Conservation (phyloP, 2,113 vertebrate species). For the Pedetes capensis region DNA sequence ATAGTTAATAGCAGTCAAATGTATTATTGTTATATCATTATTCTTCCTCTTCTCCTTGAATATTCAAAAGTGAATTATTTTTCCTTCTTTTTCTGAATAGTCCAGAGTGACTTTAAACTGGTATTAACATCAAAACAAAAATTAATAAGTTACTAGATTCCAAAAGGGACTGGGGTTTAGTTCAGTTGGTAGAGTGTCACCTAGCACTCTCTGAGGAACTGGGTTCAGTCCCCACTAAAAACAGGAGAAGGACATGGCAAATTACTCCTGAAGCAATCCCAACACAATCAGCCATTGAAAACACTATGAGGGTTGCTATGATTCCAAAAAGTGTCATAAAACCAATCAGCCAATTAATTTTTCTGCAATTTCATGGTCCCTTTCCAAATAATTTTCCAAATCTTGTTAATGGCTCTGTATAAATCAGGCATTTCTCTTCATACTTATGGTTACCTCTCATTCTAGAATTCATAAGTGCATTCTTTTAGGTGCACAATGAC, state of each 20-base stretch:
- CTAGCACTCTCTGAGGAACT: too few species aligned
- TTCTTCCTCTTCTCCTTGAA: not conserved
- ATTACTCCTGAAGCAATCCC: too few species aligned
- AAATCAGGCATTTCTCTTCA: not conserved
- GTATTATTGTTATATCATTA: not conserved
- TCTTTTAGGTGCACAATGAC: not conserved
- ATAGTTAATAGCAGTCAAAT: not conserved
- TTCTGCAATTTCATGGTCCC: not conserved
- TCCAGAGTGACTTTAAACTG: not conserved
- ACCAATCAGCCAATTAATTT: not conserved
- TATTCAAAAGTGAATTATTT: not conserved
- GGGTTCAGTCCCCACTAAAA: too few species aligned
- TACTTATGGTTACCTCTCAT: rapidly evolving
- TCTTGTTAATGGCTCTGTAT: not conserved
- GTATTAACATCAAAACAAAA: not conserved
- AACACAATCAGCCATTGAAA: too few species aligned
- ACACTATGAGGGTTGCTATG: too few species aligned
- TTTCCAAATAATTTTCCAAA: not conserved
- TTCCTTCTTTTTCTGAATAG: not conserved
- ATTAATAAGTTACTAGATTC: not conserved
- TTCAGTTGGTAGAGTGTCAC: too few species aligned
- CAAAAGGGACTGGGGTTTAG: too few species aligned
- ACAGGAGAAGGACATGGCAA: too few species aligned
- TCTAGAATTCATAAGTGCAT: not conserved
- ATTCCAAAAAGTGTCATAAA: not conserved